Conservation (phyloP, 2,797 vertebrate species). For the Sebastes kiyomatsui region DNA sequence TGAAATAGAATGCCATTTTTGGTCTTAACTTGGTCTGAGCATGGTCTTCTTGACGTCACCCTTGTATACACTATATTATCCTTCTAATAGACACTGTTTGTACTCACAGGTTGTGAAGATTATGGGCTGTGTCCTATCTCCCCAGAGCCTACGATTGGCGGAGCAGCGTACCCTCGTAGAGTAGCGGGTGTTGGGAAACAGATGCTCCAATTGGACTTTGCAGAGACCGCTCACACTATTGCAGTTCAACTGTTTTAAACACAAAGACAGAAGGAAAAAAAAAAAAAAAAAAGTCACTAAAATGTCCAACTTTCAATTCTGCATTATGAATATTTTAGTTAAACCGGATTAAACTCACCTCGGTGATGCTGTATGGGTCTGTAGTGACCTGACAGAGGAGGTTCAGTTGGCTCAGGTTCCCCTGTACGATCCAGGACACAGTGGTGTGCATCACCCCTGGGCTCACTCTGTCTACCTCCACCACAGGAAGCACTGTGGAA, state of each 20-base stretch:
- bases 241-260: constrained; percentile 38
- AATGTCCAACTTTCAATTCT: neutral
- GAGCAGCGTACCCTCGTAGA: constrained; percentile 62
- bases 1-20: neutral
- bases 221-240: constrained; percentile 15
- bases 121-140: constrained; percentile 40
- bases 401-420: constrained; percentile 32
- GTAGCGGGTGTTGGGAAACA: constrained; percentile 63
- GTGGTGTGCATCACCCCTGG: constrained; percentile 23
- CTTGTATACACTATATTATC: no score
- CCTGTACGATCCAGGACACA: constrained; percentile 55
- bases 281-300: neutral
- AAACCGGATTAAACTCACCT: constrained; percentile 35
- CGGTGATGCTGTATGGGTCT: neutral
- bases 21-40: neutral
- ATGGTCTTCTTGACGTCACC: neutral
- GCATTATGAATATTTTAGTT: neutral
- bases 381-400: constrained; percentile 64
- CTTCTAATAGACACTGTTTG: neutral
- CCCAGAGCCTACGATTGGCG: constrained; percentile 53
- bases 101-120: constrained; percentile 64
- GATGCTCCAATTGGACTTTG: constrained; percentile 31
- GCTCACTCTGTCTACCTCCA: constrained; percentile 13
- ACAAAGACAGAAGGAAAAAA: neutral
- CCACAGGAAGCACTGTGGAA: constrained; percentile 69